phyloP scores from a whole-genome alignment of 2,113 vertebrate species.

The Marmota monax region DNA sequence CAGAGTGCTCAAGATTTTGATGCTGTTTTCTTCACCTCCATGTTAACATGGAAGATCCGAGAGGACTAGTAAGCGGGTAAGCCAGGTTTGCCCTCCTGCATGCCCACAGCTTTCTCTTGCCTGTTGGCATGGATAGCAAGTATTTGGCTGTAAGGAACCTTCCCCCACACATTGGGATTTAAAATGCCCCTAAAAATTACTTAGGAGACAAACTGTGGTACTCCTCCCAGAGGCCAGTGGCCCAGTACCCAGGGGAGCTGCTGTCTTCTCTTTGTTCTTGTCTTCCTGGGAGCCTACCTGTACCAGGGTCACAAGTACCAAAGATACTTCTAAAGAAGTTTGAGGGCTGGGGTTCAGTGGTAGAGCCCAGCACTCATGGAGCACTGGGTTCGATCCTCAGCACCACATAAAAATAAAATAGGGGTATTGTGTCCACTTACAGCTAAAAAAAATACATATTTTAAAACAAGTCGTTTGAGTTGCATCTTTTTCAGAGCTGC shows the following conservation, averaged over 20 bases:
- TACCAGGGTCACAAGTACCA: neutral
- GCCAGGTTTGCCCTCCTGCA: too few species aligned
- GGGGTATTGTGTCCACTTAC: too few species aligned
- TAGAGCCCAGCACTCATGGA: too few species aligned
- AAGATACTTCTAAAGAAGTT: neutral
- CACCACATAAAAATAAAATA: too few species aligned
- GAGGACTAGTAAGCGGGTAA: too few species aligned
- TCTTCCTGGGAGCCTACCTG: neutral
- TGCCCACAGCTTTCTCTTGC: neutral
- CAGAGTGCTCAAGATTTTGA: neutral
- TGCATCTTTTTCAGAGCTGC: neutral
- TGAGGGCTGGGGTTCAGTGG: too few species aligned
- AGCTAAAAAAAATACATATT: neutral
- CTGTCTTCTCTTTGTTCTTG: neutral
- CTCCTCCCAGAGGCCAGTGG: neutral
- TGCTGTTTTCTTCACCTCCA: too few species aligned
- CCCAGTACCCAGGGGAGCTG: fast-evolving
- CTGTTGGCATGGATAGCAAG: neutral
- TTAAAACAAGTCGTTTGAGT: neutral
- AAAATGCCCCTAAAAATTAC: neutral
- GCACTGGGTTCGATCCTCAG: too few species aligned
- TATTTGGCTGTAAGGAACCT: neutral
- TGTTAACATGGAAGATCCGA: neutral
- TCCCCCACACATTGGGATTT: neutral
- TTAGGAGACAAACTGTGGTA: neutral